These are phyloP conservation scores for Crioceris asparagi DNA, from an alignment of 2,888 invertebrate species.

Conservation along the genomic window DNA sequence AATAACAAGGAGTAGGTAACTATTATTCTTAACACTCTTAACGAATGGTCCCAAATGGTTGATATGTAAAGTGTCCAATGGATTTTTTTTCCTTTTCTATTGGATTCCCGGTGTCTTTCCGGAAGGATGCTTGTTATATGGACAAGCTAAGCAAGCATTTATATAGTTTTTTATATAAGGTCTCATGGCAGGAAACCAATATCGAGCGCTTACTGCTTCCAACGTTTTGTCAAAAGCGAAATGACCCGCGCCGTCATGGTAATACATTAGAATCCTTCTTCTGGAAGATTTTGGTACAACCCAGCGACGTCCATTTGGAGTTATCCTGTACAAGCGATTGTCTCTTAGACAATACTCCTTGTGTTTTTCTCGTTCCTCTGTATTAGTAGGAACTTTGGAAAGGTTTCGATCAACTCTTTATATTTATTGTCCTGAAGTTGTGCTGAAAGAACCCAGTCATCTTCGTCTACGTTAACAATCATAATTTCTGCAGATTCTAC, in stretches of 20 bases:
- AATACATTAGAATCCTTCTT: constrained; percentile 14
- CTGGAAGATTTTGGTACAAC: constrained; percentile 13
- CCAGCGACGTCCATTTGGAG: constrained; percentile 12
- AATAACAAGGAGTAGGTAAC: constrained; percentile 24
- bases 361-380: constrained; percentile 10
- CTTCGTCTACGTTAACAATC: constrained; percentile 10
- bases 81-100: constrained; percentile 17
- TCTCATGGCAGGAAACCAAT: constrained; percentile 24
- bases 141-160: constrained; percentile 24
- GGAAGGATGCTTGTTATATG: constrained; percentile 25
- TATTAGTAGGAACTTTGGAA: constrained; percentile 8
- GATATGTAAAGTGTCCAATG: constrained; percentile 24
- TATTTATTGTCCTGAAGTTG: constrained; percentile 15
- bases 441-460: constrained; percentile 18
- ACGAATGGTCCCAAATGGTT: constrained; percentile 24
- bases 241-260: constrained; percentile 28
- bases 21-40: constrained; percentile 16
- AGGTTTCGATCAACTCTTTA: constrained; percentile 10
- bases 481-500: constrained; percentile 11
- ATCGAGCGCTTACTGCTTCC: constrained; percentile 20
- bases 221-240: constrained; percentile 20
- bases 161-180: constrained; percentile 24
- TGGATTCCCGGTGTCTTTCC: constrained; percentile 18
- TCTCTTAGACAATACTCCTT: constrained; percentile 16
- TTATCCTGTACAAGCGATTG: constrained; percentile 12